Base-by-base conservation (phyloP, 2,888 invertebrate species). In the Parochlus steinenii region DNA sequence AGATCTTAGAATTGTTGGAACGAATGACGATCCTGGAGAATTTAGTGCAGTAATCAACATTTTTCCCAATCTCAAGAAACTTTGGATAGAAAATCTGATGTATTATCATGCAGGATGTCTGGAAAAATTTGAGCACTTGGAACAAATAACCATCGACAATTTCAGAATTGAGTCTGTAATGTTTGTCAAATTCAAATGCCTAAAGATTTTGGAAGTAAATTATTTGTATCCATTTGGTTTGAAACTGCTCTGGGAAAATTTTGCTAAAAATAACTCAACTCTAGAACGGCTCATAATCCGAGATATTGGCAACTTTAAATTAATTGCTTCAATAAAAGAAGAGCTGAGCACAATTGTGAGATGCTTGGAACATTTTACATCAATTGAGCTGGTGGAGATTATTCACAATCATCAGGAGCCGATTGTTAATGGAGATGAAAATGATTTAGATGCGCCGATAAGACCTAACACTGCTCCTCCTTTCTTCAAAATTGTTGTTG, bases 291-390 rank as follows among this genome's bases (percentile, higher is more conserved):
- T 34, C 4, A 12, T 28, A 6, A 34, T 34, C 14, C 19, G 29
- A n/a, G 34, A 34, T 14, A 34, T 34, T 22, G 34, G 34, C n/a
- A 20, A 34, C 15, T 34, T 34, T 10, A 34, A 34, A 11, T 12
- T 34, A 6, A 34, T 15, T 15, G 34, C 11, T 3, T 28, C 28
- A 8, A 28, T 34, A n/a, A 27, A 20, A 12, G 22, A 15, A 12
- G 34, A 34, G 16, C 19, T 22, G 8, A 18, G 15, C 8, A 28
- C 29, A 10, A 34, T 34, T 7, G 22, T 34, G 8, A 20, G 12
- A n/a, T 28, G 29, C 12, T 26, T 34, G 11, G 12, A 4, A 3
- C 8, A 28, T 16, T 34, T 28, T n/a, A 34, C 27, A 17, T 10
- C 27, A 3, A 19, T 34, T 3, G 17, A 20, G 11, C 12, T 15